Percentiles rank a stretch among this genome's conserved stretches.
Conservation (phyloP, 1,140 invertebrate species). For the Drosophila miranda region DNA sequence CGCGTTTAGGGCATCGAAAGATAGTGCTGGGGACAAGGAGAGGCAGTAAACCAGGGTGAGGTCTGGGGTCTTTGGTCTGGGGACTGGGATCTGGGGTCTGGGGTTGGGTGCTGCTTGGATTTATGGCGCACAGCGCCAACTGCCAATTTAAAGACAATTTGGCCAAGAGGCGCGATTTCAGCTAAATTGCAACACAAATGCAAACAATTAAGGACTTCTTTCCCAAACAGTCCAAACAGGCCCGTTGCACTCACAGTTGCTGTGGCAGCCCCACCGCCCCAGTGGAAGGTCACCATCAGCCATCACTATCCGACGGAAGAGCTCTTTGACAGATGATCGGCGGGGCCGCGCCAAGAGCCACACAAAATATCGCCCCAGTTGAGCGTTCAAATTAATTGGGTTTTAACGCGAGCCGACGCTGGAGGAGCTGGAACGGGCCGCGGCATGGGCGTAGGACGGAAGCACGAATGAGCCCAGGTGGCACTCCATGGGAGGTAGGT, state of each 20-base stretch:
- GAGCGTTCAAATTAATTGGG: slow-evolving; percentile 54
- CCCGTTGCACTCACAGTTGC: neutral
- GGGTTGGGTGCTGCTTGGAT: slow-evolving; percentile 62
- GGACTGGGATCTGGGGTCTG: no score
- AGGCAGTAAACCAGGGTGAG: no score
- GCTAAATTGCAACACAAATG: slow-evolving; percentile 73
- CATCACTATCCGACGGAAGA: neutral
- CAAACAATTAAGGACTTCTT: slow-evolving; percentile 59
- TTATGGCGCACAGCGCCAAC: slow-evolving; percentile 74
- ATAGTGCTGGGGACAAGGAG: no score
- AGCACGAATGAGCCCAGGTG: slow-evolving; percentile 10
- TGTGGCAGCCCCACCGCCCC: neutral
- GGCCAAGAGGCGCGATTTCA: slow-evolving; percentile 75
- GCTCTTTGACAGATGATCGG: slow-evolving; percentile 32
- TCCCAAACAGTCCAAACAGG: neutral
- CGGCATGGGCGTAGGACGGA: slow-evolving; percentile 31
- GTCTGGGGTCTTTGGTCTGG: no score
- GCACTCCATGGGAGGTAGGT: no score
- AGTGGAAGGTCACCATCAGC: slow-evolving; percentile 25
- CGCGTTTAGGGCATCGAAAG: no score
- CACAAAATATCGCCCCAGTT: slow-evolving; percentile 35
- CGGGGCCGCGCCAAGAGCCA: slow-evolving; percentile 9
- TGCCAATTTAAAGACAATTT: slow-evolving; percentile 81
- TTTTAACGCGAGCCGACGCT: slow-evolving; percentile 19
- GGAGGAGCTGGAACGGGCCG: no score